A percentile compares a stretch with the other conserved stretches of the same genome.
Evolutionary conservation across 2,888 invertebrate species (phyloP).

Genomic region (Sipha maydis): DNA sequence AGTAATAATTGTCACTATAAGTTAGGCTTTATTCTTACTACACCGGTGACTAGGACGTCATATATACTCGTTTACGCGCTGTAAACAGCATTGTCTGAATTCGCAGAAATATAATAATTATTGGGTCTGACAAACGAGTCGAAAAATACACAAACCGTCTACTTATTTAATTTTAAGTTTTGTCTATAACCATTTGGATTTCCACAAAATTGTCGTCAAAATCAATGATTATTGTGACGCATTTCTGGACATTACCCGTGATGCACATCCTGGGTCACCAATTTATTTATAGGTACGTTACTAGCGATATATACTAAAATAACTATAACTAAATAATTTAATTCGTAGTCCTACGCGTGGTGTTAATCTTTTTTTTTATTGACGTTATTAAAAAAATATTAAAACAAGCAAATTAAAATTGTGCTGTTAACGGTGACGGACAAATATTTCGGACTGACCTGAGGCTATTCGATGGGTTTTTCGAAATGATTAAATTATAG

Average conservation of each 20-base stretch:
- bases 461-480: constrained; percentile 8
- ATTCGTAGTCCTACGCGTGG: constrained; percentile 17
- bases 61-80: neutral
- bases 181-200: neutral
- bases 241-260: neutral
- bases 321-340: neutral
- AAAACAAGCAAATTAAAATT: constrained; percentile 37
- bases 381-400: neutral
- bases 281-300: neutral
- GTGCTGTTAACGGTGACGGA: neutral
- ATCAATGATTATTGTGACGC: constrained; percentile 50
- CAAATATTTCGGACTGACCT: constrained; percentile 24
- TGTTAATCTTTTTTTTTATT: neutral
- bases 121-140: constrained; percentile 4
- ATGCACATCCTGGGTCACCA: neutral
- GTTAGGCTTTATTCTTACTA: constrained; percentile 1
- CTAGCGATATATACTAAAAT: neutral
- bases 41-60: neutral
- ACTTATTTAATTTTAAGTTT: neutral
- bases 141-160: neutral
- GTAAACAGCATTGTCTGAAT: neutral
- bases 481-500: constrained; percentile 46
- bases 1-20: constrained; percentile 32
- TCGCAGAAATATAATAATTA: constrained; percentile 13
- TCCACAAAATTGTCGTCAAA: constrained; percentile 58